Evolutionary conservation across 2,113 vertebrate genomes (phyloP).

Genomic region (Lipotes vexillifer): DNA sequence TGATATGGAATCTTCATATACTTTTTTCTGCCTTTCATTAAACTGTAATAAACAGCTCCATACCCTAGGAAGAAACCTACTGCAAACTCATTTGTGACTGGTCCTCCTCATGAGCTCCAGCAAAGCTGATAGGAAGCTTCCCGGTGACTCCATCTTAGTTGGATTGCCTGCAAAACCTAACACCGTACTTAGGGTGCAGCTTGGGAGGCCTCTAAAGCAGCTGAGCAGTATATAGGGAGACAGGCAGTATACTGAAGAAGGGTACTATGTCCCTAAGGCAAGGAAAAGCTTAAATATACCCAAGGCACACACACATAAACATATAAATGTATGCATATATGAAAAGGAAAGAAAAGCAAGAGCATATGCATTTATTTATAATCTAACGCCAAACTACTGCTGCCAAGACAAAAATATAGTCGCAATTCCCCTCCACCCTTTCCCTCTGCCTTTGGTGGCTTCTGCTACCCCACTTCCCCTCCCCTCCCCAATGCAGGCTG

Average conservation of each 20-base stretch:
- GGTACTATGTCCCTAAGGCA: background rate
- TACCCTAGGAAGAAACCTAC: conserved; percentile 47
- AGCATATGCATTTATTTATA: conserved; percentile 28
- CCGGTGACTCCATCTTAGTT: conserved; percentile 70
- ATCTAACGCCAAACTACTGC: conserved; percentile 29
- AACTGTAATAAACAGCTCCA: conserved; percentile 30
- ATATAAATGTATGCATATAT: background rate
- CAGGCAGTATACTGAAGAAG: background rate
- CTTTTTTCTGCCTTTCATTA: conserved; percentile 38
- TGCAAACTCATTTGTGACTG: conserved; percentile 52
- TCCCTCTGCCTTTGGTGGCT: conserved; percentile 15
- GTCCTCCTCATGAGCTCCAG: conserved; percentile 38
- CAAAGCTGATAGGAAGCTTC: conserved; percentile 66
- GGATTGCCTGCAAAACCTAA: conserved; percentile 50
- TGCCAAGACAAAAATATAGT: conserved; percentile 28
- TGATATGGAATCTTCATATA: conserved; percentile 24
- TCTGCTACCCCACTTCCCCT: background rate
- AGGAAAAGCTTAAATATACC: conserved; percentile 44
- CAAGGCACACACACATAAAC: background rate
- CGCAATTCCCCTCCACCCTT: background rate
- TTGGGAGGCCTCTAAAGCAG: background rate
- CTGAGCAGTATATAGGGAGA: background rate
- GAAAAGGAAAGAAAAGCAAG: conserved; percentile 40
- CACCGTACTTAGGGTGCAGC: conserved; percentile 40
- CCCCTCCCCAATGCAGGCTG: background rate